Percentiles rank a stretch among this genome's conserved stretches.
Evolutionary conservation across 1,140 invertebrate genomes (phyloP).

Genomic region (Sitophilus oryzae): DNA sequence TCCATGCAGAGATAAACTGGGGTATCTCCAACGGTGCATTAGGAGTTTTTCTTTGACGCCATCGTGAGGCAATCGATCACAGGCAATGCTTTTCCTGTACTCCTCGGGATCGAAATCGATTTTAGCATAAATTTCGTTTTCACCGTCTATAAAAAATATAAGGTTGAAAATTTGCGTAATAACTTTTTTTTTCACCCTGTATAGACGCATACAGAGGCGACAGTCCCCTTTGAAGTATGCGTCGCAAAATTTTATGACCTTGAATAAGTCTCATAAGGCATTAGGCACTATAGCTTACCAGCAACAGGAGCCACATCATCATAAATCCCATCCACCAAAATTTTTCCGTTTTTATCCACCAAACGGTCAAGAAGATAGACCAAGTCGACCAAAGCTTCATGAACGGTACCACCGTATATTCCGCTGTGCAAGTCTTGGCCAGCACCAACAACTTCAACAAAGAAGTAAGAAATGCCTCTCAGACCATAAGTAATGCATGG

Average conservation of each 20-base stretch:
- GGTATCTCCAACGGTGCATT: slow-evolving; percentile 89
- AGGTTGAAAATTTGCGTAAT: no score
- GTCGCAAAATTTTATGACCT: not conserved
- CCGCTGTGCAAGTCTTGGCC: slow-evolving; percentile 86
- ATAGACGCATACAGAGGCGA: not conserved
- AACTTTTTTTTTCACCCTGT: no score
- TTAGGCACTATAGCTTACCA: not conserved
- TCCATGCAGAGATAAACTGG: slow-evolving; percentile 85
- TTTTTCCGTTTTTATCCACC: slow-evolving; percentile 77
- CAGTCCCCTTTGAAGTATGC: no score
- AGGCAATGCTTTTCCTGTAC: slow-evolving; percentile 70
- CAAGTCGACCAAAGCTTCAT: slow-evolving; percentile 86
- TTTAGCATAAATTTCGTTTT: slow-evolving; percentile 71
- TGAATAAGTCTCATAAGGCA: not conserved
- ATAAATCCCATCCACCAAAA: slow-evolving; percentile 73
- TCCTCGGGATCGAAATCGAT: slow-evolving; percentile 88
- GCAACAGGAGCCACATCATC: slow-evolving; percentile 63
- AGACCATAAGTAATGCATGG: slow-evolving; percentile 97
- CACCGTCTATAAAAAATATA: slow-evolving; percentile 49
- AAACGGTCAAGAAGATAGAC: slow-evolving; percentile 78
- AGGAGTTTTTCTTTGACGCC: slow-evolving; percentile 70
- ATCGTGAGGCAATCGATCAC: slow-evolving; percentile 64
- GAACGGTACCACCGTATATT: slow-evolving; percentile 84
- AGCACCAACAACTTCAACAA: slow-evolving; percentile 83
- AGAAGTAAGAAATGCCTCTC: slow-evolving; percentile 89